Evolutionary conservation across 2,113 vertebrate species (phyloP), one percentile per base, ranked within the genome.

Genomic region (Numenius arquata): DNA sequence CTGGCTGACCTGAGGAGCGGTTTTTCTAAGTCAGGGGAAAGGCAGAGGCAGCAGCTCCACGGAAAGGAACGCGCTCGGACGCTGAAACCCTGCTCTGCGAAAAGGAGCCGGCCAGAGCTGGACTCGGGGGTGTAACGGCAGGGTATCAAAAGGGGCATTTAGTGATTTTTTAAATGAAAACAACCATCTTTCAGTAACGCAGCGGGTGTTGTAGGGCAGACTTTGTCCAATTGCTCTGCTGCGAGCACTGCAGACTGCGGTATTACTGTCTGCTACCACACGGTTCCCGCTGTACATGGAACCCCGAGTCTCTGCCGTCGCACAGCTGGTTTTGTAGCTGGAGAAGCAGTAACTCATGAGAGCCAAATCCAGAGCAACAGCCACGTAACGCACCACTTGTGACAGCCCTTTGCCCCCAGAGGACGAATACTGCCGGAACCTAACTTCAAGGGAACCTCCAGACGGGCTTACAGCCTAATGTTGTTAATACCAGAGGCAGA

Each of bases 1-100:
- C 1, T 0, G 0, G 21, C 13, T 48, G 53, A 9, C 18, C 40
- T 3, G 29, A 52, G 81, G 40, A 34, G 30, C 4, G 0, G 1
- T 26, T 83, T 88, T 63, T 45, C 30, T 12, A 30, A 43, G 55
- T 5, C 47, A 12, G 75, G 84, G 70, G 36, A 34, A 12, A 30
- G 48, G 47, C 45, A 10, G 13, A 21, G 50, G 56, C n/a, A 74
- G 78, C 62, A 59, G 47, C 45, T 67, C 22, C 40, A 12, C n/a
- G 32, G 76, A 5, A 19, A 27, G 40, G 25, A 55, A 12, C 4
- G 2, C 1, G 8, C 6, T 74, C 2, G 18, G 52, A 36, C 23
- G 25, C 3, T 6, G 22, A 55, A 66, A 11, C 34, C 38, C 34
- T 74, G 72, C 82, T 21, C 9, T 8, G 4, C n/a, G 5, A 3